These are phyloP conservation scores for Sphyrna mokarran DNA, from an alignment of 2,113 vertebrate genomes.

Conservation along the genomic window DNA sequence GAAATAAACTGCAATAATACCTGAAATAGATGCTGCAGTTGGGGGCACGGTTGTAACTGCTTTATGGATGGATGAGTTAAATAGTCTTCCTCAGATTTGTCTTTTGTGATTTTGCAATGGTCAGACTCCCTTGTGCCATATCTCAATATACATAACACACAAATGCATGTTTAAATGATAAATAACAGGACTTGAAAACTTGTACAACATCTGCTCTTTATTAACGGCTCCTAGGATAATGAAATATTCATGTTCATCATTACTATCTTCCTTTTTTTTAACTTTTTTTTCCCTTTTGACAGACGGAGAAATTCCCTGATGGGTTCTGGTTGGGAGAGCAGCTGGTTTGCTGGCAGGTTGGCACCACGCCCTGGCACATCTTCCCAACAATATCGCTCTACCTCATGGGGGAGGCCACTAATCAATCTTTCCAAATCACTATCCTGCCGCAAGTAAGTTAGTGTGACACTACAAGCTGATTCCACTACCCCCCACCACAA, in stretches of 20 bases:
- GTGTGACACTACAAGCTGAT: neutral
- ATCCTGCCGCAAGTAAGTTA: conserved; percentile 85
- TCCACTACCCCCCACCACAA: no score
- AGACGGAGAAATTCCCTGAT: conserved; percentile 92
- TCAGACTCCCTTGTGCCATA: neutral
- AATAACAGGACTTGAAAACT: neutral
- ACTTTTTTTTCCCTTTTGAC: conserved; percentile 17
- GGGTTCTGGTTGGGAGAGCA: conserved; percentile 96
- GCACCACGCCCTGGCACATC: conserved; percentile 94
- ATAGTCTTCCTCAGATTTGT: neutral
- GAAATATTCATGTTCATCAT: conserved; percentile 27
- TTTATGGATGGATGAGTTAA: neutral
- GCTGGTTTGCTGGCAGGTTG: conserved; percentile 94
- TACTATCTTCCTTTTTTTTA: conserved; percentile 2
- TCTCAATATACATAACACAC: neutral
- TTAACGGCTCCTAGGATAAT: neutral
- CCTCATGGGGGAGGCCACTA: conserved; percentile 90
- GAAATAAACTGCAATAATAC: neutral
- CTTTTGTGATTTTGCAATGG: neutral
- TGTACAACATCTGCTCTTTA: conserved; percentile 29
- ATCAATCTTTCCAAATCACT: conserved; percentile 95
- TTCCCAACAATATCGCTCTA: conserved; percentile 93
- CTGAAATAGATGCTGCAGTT: neutral
- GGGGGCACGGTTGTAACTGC: neutral
- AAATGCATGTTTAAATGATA: conserved; percentile 30